Evolutionary conservation across 2,113 vertebrate genomes (phyloP).

Genomic region (Corydoras sp.): DNA sequence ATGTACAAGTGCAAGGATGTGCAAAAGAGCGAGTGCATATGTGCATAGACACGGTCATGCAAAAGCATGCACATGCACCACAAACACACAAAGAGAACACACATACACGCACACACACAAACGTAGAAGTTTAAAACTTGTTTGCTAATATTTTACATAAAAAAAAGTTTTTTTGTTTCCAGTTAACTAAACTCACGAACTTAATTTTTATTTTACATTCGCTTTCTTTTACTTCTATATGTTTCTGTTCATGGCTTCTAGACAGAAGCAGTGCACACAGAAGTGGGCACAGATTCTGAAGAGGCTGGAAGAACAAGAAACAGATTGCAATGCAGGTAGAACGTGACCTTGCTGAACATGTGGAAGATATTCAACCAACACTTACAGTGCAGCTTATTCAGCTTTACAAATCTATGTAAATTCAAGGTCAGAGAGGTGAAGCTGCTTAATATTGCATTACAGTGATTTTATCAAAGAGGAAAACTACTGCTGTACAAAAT

Average conservation of each 20-base stretch:
- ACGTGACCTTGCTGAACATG: conserved; percentile 2
- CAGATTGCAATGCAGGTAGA: conserved; percentile 5
- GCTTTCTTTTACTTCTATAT: not conserved
- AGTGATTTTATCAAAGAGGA: not conserved
- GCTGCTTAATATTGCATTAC: not conserved
- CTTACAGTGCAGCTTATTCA: not conserved
- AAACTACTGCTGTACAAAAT: not conserved
- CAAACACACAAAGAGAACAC: not conserved
- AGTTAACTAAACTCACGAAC: not conserved
- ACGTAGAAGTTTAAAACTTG: not conserved
- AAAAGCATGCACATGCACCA: not conserved
- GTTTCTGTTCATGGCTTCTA: no score
- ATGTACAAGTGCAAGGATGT: no score
- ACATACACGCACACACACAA: not conserved
- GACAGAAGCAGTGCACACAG: no score
- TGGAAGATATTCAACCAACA: conserved; percentile 14
- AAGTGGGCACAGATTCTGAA: no score
- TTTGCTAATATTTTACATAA: not conserved
- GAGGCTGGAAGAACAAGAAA: no score
- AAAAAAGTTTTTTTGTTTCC: not conserved
- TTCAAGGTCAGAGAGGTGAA: not conserved
- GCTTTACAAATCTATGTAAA: not conserved
- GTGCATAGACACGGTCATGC: no score
- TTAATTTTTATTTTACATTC: not conserved
- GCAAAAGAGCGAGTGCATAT: no score